These are phyloP conservation scores for Lepidonotus clava DNA, from an alignment of 2,888 invertebrate species.

Conservation along the genomic window DNA sequence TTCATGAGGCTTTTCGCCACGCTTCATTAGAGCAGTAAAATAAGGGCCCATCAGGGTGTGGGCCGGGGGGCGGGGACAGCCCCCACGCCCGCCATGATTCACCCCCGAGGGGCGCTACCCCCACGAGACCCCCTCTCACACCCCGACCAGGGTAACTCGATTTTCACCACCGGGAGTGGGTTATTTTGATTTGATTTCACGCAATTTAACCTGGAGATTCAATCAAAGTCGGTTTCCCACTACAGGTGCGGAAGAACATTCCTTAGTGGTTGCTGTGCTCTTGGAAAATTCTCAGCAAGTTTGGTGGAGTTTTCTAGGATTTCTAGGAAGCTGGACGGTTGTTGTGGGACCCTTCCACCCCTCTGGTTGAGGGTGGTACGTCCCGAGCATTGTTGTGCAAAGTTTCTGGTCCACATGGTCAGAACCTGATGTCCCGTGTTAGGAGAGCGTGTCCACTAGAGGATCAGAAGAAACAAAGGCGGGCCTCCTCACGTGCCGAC, in stretches of 20 bases:
- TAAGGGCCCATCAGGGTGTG: not conserved
- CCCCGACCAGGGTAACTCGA: not conserved
- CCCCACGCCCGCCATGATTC: not conserved
- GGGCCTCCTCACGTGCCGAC: not conserved
- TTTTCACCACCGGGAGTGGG: not conserved
- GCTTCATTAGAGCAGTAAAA: slow-evolving; percentile 17
- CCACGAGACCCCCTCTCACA: not conserved
- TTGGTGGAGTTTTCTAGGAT: no score
- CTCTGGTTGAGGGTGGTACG: not conserved
- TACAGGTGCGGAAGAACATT: not conserved
- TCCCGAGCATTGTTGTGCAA: not conserved
- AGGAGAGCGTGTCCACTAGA: not conserved
- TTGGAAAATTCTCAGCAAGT: no score
- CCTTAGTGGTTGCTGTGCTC: no score
- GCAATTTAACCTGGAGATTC: not conserved
- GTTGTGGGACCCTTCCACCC: not conserved
- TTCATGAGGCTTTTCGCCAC: not conserved
- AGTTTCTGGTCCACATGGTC: not conserved
- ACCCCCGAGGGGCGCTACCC: not conserved
- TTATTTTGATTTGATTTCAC: slow-evolving; percentile 15
- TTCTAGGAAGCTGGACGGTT: no score
- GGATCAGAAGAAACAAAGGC: not conserved
- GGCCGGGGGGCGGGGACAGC: not conserved
- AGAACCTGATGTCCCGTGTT: not conserved
- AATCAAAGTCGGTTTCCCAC: not conserved